Percentiles rank a stretch among this genome's conserved stretches.
Conservation (phyloP, 2,888 invertebrate species). For the Trissonchulus sp. region DNA sequence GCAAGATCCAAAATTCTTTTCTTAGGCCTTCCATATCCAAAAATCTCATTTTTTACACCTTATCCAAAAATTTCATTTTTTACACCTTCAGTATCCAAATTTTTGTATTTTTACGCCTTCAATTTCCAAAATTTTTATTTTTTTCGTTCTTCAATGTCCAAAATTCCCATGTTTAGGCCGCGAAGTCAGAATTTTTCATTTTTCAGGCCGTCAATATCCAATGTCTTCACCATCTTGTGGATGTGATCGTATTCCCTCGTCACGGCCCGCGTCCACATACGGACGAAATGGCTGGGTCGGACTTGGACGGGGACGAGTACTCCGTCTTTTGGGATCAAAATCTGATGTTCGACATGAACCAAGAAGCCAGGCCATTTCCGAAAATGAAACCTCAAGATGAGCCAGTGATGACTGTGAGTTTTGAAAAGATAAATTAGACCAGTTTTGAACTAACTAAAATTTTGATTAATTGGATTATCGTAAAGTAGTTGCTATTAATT, state of each 20-base stretch:
- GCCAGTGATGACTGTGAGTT: neutral
- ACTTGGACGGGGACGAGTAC: conserved; percentile 56
- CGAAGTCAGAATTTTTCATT: conserved; percentile 49
- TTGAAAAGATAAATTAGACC: neutral
- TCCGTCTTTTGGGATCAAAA: conserved; percentile 52
- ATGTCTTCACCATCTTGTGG: conserved; percentile 45
- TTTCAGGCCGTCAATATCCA: conserved; percentile 44
- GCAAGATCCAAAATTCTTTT: too few species aligned
- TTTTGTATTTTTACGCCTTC: too few species aligned
- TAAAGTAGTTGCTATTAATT: neutral
- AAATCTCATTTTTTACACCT: too few species aligned
- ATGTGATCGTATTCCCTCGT: conserved; percentile 55
- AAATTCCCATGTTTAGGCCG: conserved; percentile 54
- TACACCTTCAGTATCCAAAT: too few species aligned
- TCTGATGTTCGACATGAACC: conserved; percentile 46
- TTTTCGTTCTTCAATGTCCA: too few species aligned
- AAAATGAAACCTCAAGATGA: conserved; percentile 9
- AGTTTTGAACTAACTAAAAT: neutral
- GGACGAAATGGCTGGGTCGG: conserved; percentile 55
- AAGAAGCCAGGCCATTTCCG: conserved; percentile 41
- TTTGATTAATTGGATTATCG: neutral
- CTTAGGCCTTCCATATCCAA: too few species aligned
- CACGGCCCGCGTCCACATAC: conserved; percentile 53
- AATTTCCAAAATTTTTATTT: too few species aligned
- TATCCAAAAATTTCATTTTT: too few species aligned